A percentile compares a stretch with the other conserved stretches of the same genome.
These are phyloP conservation scores for Cladopsammia gracilis DNA, from an alignment of 64 coral and sea anemone species.

Conservation along the genomic window DNA sequence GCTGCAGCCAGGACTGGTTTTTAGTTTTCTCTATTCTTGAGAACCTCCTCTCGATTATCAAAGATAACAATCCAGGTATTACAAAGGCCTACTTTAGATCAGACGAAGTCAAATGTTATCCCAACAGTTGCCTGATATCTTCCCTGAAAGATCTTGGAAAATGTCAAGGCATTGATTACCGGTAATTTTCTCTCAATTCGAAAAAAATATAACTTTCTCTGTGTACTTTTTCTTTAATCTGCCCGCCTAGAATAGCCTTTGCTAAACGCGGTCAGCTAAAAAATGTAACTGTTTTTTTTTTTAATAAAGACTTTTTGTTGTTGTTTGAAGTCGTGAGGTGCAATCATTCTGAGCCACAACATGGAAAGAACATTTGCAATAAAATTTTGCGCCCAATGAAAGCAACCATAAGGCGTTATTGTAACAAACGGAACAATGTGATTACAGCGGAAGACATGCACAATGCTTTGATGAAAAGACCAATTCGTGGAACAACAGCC, in stretches of 20 bases:
- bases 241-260: too few relatives aligned
- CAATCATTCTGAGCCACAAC: slow-evolving; percentile 25
- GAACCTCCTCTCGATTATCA: slow-evolving; percentile 17
- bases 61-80: not conserved
- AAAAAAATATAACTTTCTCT: too few relatives aligned
- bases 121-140: not conserved
- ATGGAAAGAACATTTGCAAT: not conserved
- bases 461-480: not conserved
- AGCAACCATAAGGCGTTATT: slow-evolving; percentile 4
- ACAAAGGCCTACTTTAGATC: not conserved
- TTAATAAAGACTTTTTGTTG: too few relatives aligned
- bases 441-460: slow-evolving; percentile 1
- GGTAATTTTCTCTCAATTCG: too few relatives aligned
- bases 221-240: too few relatives aligned
- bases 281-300: too few relatives aligned
- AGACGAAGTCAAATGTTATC: too few relatives aligned
- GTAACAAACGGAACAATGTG: not conserved
- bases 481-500: slow-evolving; percentile 1
- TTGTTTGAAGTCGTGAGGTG: slow-evolving; percentile 25
- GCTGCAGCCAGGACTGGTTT: slow-evolving; percentile 32
- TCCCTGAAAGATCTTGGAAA: not conserved
- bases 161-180: not conserved
- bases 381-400: not conserved
- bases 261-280: too few relatives aligned
- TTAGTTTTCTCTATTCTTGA: slow-evolving; percentile 4